Conservation (phyloP, 2,888 invertebrate species). For the Pristionchus entomophagus region DNA sequence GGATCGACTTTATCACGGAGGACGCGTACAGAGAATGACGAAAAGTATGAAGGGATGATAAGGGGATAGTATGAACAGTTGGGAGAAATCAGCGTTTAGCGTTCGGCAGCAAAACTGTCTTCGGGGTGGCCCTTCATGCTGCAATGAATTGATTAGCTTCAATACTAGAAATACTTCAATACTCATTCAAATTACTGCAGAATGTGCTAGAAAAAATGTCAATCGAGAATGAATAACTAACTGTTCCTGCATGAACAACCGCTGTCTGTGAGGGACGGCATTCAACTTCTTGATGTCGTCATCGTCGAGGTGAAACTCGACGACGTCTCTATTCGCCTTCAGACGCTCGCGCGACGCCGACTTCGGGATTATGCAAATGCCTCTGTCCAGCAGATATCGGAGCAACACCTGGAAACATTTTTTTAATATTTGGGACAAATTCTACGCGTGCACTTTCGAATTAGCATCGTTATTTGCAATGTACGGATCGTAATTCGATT, state of each 20-base stretch:
- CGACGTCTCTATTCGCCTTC: constrained; percentile 52
- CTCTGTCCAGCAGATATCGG: constrained; percentile 57
- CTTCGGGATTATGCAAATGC: constrained; percentile 62
- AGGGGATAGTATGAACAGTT: neutral
- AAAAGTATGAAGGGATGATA: neutral
- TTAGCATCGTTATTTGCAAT: too few relatives aligned
- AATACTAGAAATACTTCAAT: neutral
- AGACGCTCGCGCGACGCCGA: constrained; percentile 49
- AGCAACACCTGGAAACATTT: constrained; percentile 53
- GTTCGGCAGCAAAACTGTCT: constrained; percentile 38
- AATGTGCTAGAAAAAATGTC: too few relatives aligned
- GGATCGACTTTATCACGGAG: neutral
- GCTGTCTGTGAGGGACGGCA: constrained; percentile 1
- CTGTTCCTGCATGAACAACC: constrained; percentile 44
- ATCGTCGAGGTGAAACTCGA: constrained; percentile 54
- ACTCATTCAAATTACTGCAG: too few relatives aligned
- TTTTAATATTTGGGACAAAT: too few relatives aligned
- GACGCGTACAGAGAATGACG: constrained; percentile 30
- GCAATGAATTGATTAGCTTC: neutral
- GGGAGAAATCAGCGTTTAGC: neutral
- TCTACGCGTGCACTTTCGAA: too few relatives aligned
- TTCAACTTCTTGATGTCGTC: constrained; percentile 53
- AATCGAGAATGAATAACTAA: constrained; percentile 21
- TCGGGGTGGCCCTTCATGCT: constrained; percentile 47
- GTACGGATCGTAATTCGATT: neutral